Percentiles rank a stretch among this genome's conserved stretches.
These are phyloP conservation scores for Vipera ursinii DNA, from an alignment of 2,797 vertebrate species.

Conservation along the genomic window DNA sequence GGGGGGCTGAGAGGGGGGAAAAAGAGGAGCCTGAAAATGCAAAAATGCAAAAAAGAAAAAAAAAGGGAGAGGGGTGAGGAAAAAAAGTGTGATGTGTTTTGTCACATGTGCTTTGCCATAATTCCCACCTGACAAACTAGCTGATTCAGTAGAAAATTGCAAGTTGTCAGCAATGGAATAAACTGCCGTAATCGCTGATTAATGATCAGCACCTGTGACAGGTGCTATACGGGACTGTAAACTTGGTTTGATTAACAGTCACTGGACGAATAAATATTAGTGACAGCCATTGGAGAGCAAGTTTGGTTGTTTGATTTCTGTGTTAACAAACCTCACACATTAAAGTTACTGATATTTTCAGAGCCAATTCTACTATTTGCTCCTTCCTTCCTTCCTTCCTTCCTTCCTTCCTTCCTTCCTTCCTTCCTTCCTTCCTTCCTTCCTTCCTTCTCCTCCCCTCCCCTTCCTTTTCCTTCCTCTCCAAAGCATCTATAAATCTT, in stretches of 20 bases:
- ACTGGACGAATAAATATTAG: conserved; percentile 80
- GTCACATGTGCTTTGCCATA: conserved; percentile 93
- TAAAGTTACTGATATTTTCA: conserved; percentile 79
- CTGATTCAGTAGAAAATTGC: conserved; percentile 97
- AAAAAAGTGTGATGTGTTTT: conserved; percentile 92
- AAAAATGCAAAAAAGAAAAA: conserved; percentile 44
- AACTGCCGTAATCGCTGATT: conserved; percentile 98
- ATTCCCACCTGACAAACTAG: conserved; percentile 99
- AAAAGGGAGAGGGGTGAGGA: conserved; percentile 3
- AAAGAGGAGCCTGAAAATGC: conserved; percentile 64
- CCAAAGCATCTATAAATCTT: conserved; percentile 65
- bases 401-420: not conserved
- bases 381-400: conserved; percentile 3
- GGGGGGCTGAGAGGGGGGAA: conserved; percentile 61
- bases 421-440: not conserved
- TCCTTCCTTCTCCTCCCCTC: too few relatives aligned
- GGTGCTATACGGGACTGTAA: conserved; percentile 82
- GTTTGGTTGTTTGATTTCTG: conserved; percentile 71
- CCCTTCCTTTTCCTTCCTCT: conserved; percentile 47
- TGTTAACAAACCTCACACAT: conserved; percentile 73
- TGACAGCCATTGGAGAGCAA: conserved; percentile 77
- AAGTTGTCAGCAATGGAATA: conserved; percentile 99
- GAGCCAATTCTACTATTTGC: conserved; percentile 46
- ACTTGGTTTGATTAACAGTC: conserved; percentile 81
- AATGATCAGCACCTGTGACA: conserved; percentile 99